These are phyloP conservation scores for Enchytraeus crypticus DNA, from an alignment of 2,888 invertebrate genomes.

Conservation along the genomic window DNA sequence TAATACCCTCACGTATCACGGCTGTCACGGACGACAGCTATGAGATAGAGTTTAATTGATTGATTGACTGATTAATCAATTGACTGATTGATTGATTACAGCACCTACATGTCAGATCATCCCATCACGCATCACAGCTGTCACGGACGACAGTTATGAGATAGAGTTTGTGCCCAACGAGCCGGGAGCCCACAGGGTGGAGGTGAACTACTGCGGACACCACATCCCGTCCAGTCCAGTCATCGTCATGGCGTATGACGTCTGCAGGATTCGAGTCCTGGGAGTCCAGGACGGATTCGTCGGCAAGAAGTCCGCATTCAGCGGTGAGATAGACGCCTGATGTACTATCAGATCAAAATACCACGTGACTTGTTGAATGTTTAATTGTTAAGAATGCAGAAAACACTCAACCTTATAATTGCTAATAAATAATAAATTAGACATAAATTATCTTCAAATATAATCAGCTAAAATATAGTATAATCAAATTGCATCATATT, in stretches of 20 bases:
- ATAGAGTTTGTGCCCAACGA: conserved; percentile 7
- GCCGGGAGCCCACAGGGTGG: conserved; percentile 43
- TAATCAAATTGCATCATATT: too few relatives aligned
- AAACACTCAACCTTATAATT: too few relatives aligned
- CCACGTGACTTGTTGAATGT: too few relatives aligned
- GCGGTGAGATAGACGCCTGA: conserved; percentile 63
- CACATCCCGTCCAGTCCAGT: conserved; percentile 83
- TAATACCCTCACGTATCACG: background rate
- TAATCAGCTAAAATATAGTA: too few relatives aligned
- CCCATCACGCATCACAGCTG: background rate
- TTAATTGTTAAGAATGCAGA: too few relatives aligned
- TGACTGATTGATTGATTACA: background rate
- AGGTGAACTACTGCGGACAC: conserved; percentile 49
- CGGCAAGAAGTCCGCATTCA: conserved; percentile 87
- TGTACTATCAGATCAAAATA: too few relatives aligned
- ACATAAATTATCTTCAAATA: too few relatives aligned
- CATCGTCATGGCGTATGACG: conserved; percentile 71
- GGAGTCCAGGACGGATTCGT: conserved; percentile 79
- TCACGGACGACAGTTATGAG: conserved; percentile 4
- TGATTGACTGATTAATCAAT: too few relatives aligned
- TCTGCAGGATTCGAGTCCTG: conserved; percentile 64
- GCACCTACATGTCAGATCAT: background rate
- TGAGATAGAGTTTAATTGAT: conserved; percentile 10
- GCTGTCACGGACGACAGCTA: background rate
- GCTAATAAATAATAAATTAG: too few relatives aligned